Base-by-base conservation (phyloP, 2,888 invertebrate genomes). In the Leptopterna dolabrata region DNA sequence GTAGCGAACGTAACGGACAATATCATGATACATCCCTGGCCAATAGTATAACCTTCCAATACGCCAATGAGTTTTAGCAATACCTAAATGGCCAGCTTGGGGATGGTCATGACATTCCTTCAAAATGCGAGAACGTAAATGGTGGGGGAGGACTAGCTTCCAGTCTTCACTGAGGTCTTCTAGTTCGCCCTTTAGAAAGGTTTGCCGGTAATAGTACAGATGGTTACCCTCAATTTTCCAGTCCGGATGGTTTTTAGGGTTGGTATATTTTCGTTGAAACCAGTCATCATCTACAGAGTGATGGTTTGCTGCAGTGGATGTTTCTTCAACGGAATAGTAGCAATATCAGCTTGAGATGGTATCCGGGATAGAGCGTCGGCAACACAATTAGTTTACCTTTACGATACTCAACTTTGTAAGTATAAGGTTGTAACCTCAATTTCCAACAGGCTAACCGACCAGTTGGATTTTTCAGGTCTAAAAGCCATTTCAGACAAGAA, bases 361-460 rank as follows among this genome's bases (percentile, higher is more conserved):
- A 81, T 24, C 2, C 81, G 81, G 19, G 81, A 43, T 11, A 55
- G 45, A n/a, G 45, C 36, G 36, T 78, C 82, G n/a, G 81, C 81
- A 29, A 81, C 81, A 55, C 27, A 78, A 78, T 78, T 16, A 78
- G 24, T 13, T 78, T 70, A 0, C 87, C 87, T 47, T 82, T 82
- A 30, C 76, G 80, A 36, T 87, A 87, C n/a, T 43, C 29, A 55
- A 90, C 82, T 0, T 87, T 80, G 29, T 86, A 90, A 16, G 88
- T 71, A 29, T 88, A 89, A 30, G 89, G 88, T 27, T 89, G 89
- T 0, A 90, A 43, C 27, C 89, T 87, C 2, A 90, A 71, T 2
- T 89, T 88, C 90, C 90, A 90, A 2, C 90, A 30, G 0, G 90
- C 90, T 63, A 90, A 30, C 9, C 89, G 87, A 7, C 90, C 90